Base-by-base conservation (phyloP, 2,113 vertebrate species). In the Eonycteris spelaea region DNA sequence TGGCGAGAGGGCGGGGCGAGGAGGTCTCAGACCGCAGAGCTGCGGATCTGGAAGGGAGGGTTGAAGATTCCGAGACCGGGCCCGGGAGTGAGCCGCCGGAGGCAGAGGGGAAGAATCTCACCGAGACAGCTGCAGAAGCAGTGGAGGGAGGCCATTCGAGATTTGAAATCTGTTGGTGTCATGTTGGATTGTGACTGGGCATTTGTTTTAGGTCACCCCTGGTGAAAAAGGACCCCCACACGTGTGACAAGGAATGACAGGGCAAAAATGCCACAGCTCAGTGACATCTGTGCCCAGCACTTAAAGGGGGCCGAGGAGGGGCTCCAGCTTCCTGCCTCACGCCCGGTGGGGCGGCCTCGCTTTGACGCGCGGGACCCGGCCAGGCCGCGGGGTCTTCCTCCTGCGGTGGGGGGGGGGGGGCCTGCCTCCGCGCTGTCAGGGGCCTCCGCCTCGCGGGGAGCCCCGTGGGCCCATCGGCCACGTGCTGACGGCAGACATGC, bases 151-250 rank as follows among this genome's bases (percentile, higher is more conserved):
- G 65, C 79, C 89, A 82, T 95, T 30, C 75, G 92, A 28, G 59
- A 82, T 19, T 26, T 18, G 68, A 77, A 97, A 94, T 97, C 75
- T 68, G 77, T 68, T 71, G 85, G 91, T 95, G 43, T 55, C n/a
- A 5, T 38, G 48, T 35, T 11, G 40, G 35, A 67, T 84, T 95
- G 79, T 43, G 33, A 87, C 48, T 2, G 48, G 38, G 86, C 94
- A 91, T 95, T 96, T 98, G 96, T 83, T 88, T 77, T 19, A 45
- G 67, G 92, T 63, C 73, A 30, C 91, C n/a, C 61, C 63, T 86
- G 43, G 26, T 86, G 85, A 70, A 77, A 95, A 97, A 71, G 24
- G 38, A 82, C 40, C 33, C 68, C 43, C 93, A 96, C 38, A 35
- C 45, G 89, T 97, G 92, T 2, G 18, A 2, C 40, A 21, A 92